These are phyloP conservation scores for Aporrectodea caliginosa DNA, from an alignment of 1,140 invertebrate genomes.

Conservation along the genomic window DNA sequence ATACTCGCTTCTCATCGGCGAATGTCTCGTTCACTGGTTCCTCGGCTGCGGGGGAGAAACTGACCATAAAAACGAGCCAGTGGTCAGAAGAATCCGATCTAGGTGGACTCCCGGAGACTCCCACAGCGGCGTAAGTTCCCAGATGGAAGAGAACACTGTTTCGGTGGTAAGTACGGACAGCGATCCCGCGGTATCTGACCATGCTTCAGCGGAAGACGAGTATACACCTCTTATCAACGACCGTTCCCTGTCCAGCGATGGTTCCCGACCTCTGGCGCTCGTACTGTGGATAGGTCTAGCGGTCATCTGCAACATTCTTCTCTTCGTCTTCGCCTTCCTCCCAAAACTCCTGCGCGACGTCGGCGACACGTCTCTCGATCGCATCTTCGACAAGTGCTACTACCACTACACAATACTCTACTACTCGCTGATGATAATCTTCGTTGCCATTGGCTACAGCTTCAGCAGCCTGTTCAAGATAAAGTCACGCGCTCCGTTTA, in stretches of 20 bases:
- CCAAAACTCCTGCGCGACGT: not conserved
- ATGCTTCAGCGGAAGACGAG: not conserved
- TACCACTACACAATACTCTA: not conserved
- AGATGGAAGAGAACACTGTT: not conserved
- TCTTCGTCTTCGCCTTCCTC: constrained; percentile 9
- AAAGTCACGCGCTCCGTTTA: not conserved
- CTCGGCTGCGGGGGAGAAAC: not conserved
- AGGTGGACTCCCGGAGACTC: not conserved
- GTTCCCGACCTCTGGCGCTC: not conserved
- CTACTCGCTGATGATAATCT: not conserved
- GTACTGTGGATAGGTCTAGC: not conserved
- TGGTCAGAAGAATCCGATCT: not conserved
- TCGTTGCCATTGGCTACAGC: not conserved
- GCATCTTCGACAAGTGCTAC: not conserved
- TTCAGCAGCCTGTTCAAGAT: not conserved
- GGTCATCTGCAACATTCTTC: not conserved
- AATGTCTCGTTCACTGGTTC: constrained; percentile 19
- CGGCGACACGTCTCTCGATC: not conserved
- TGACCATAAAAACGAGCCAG: not conserved
- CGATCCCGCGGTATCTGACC: too few species aligned
- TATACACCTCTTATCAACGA: not conserved
- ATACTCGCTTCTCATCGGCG: constrained; percentile 6
- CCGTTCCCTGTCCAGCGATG: not conserved
- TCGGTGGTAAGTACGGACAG: too few species aligned
- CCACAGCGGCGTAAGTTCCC: not conserved